phyloP scores from a whole-genome alignment of 1,140 invertebrate genomes.

The Galendromus occidentalis region DNA sequence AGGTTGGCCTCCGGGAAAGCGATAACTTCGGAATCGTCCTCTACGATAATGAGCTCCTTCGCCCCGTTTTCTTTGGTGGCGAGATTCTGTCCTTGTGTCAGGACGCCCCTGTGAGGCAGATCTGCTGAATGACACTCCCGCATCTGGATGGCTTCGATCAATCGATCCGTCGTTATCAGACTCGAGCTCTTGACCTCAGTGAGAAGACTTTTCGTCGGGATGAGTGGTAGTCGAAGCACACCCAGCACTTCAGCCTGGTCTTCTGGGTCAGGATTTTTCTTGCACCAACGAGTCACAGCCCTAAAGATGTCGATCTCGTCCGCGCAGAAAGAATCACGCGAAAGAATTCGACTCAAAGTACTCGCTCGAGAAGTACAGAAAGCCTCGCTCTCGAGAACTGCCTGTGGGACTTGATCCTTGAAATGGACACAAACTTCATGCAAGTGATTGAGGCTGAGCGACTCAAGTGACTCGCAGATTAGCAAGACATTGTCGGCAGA shows the following conservation, averaged over 20 bases:
- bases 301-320: conserved; percentile 85
- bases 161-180: conserved; percentile 62
- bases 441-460: conserved; percentile 43
- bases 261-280: conserved; percentile 38
- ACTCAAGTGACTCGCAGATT: conserved; percentile 68
- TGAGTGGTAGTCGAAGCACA: conserved; percentile 58
- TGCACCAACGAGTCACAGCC: conserved; percentile 63
- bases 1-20: no score
- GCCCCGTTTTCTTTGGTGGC: no score
- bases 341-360: conserved; percentile 45
- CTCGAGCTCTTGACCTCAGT: conserved; percentile 62
- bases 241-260: conserved; percentile 21
- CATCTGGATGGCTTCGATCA: conserved; percentile 79
- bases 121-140: no score
- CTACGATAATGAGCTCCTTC: no score
- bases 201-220: conserved; percentile 64
- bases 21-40: no score
- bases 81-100: no score
- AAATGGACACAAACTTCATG: conserved; percentile 44
- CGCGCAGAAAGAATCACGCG: conserved; percentile 83
- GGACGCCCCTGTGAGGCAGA: no score
- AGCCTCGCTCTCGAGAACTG: conserved; percentile 58
- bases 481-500: conserved; percentile 71
- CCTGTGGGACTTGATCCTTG: conserved; percentile 65
- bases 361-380: conserved; percentile 56